phyloP scores from a whole-genome alignment of 2,888 invertebrate genomes.

The Argyresthia albistria region DNA sequence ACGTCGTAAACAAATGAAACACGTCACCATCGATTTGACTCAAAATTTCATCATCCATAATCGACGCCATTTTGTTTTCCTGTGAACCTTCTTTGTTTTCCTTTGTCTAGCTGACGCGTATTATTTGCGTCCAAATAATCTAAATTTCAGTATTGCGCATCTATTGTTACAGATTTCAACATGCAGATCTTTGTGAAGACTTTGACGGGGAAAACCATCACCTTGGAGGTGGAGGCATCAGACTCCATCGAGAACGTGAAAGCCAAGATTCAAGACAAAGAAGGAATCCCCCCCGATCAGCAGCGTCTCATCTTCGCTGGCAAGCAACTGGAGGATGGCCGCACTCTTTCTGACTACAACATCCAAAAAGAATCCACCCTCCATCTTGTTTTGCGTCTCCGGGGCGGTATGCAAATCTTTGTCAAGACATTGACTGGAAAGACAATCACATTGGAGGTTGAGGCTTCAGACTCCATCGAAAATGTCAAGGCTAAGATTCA shows the following conservation, averaged over 20 bases:
- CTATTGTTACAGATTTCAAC: conserved; percentile 30
- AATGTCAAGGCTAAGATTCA: conserved; percentile 54
- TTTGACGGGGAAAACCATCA: conserved; percentile 37
- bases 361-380: conserved; percentile 51
- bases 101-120: conserved; percentile 13
- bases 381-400: conserved; percentile 39
- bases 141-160: conserved; percentile 28
- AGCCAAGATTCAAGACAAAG: conserved; percentile 49
- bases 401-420: conserved; percentile 25
- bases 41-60: not conserved
- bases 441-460: conserved; percentile 48
- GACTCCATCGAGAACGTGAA: conserved; percentile 52
- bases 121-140: conserved; percentile 10
- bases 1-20: not conserved
- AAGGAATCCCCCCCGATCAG: conserved; percentile 49
- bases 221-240: conserved; percentile 42
- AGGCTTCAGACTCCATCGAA: conserved; percentile 47
- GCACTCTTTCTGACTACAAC: conserved; percentile 45
- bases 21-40: no score
- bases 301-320: conserved; percentile 47
- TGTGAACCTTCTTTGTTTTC: conserved; percentile 51
- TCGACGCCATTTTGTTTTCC: conserved; percentile 59
- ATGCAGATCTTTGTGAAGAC: conserved; percentile 49
- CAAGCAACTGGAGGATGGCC: conserved; percentile 45
- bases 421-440: conserved; percentile 42